Percentiles rank a stretch among this genome's conserved stretches.
Evolutionary conservation across 2,113 vertebrate species (phyloP).

Genomic region (Strix aluco): DNA sequence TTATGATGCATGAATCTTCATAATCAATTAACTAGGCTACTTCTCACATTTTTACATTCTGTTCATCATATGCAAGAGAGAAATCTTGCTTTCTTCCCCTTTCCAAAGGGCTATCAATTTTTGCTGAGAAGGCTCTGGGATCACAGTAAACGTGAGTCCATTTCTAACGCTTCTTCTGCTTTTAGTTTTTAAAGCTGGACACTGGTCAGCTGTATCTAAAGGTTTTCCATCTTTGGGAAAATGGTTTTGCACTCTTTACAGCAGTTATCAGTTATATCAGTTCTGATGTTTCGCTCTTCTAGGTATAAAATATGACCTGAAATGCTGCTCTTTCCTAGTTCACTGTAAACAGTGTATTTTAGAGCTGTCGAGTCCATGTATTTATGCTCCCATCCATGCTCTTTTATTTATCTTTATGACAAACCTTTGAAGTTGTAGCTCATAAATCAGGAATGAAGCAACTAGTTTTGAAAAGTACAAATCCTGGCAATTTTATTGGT

Average conservation of each 20-base stretch:
- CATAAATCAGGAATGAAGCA: constrained; percentile 73
- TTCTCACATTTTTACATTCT: background rate
- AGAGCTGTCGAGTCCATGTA: constrained; percentile 59
- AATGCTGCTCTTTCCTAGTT: constrained; percentile 57
- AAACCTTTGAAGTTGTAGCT: constrained; percentile 67
- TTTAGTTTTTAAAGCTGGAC: constrained; percentile 6
- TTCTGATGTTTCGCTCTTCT: constrained; percentile 53
- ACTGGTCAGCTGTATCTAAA: constrained; percentile 16
- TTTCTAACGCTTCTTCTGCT: background rate
- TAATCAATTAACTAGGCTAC: background rate
- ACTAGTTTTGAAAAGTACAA: constrained; percentile 69
- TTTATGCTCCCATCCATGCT: constrained; percentile 68
- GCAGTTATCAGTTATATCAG: constrained; percentile 67
- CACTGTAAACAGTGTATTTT: constrained; percentile 76
- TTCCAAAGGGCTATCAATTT: background rate
- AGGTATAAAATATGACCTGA: constrained; percentile 66
- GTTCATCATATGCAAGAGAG: background rate
- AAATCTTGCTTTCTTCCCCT: background rate
- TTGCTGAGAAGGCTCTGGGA: background rate
- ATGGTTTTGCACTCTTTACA: constrained; percentile 40
- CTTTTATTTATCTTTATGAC: constrained; percentile 76
- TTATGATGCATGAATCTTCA: background rate
- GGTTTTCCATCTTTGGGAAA: constrained; percentile 55
- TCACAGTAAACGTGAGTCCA: background rate
- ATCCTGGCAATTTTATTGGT: constrained; percentile 67